Evolutionary conservation across 2,797 vertebrate genomes (phyloP).

Genomic region (Kryptolebias ocellatus): DNA sequence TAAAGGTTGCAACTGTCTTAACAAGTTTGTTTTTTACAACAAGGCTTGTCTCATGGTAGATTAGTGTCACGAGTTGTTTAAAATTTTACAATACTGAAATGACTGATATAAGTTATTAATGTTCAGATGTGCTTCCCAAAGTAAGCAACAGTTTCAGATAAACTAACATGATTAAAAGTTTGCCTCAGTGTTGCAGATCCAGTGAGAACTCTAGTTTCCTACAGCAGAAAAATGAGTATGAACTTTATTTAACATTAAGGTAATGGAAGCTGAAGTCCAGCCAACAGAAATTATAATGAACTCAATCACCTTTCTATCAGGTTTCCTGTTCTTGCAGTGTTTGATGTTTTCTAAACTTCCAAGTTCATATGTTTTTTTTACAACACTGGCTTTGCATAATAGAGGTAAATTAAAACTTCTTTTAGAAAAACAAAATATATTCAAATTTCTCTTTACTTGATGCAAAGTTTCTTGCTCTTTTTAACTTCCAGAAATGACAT

Average conservation of each 20-base stretch:
- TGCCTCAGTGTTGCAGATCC: constrained; percentile 29
- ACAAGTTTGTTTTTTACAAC: too few species aligned
- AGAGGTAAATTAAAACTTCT: constrained; percentile 4
- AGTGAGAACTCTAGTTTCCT: constrained; percentile 31
- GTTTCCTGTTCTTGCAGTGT: neutral
- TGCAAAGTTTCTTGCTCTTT: constrained; percentile 30
- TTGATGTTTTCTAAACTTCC: constrained; percentile 7
- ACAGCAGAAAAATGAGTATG: neutral
- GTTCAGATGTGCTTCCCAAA: constrained; percentile 45
- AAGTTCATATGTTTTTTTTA: constrained; percentile 7
- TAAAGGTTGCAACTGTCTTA: too few species aligned
- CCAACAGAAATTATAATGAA: constrained; percentile 5
- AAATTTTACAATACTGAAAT: neutral
- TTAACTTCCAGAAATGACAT: constrained; percentile 40
- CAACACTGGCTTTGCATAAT: constrained; percentile 5
- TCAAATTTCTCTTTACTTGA: constrained; percentile 4
- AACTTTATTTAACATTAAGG: neutral
- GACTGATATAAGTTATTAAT: constrained; percentile 17
- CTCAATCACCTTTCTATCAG: constrained; percentile 9
- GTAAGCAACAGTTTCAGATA: constrained; percentile 55
- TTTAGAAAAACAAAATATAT: neutral
- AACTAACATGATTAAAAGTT: constrained; percentile 44
- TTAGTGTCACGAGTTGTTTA: too few species aligned
- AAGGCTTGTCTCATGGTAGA: too few species aligned
- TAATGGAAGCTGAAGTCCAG: neutral